Base-by-base conservation (phyloP, 2,113 vertebrate species). In the Gasterosteus aculeatus region DNA sequence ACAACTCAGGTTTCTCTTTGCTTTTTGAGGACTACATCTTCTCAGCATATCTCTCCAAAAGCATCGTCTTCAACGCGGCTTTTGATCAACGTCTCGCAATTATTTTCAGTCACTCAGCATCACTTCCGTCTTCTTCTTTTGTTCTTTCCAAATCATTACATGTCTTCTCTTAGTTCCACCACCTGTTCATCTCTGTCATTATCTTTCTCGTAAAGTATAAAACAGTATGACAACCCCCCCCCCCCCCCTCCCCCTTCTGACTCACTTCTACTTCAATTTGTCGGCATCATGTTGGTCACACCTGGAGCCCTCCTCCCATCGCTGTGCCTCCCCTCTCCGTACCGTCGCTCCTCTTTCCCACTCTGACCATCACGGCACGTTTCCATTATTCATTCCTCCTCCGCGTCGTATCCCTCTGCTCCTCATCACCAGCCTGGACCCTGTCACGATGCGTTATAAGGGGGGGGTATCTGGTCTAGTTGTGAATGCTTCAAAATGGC, bases 301-400 rank as follows among this genome's bases (percentile, higher is more conserved):
- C 81, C 70, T 79, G 75, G 72, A 66, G 66, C 62, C 57, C 57
- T 56, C 46, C 51, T 69, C 29, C 19, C 65, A 63, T 58, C 76
- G 56, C 70, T 78, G 7, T 70, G 42, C 57, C 67, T 71, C 60
- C 59, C 41, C 19, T 80, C 63, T 85, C 75, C 41, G 47, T 83
- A 65, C 70, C 70, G 83, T 84, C 77, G 61, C 51, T 70, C 58
- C 65, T 75, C 65, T 29, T 66, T 76, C 61, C 71, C 69, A 73
- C 77, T 67, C 75, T 81, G 84, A 86, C 76, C 77, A 79, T 70
- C 63, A 10, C 59, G 56, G 42, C 62, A 38, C 72, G 80, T 77
- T 82, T 85, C 69, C 84, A 88, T 88, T 85, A 84, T 84, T 85
- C 62, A 81, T 84, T 75, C 42, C 26, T 44, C 39, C 65, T 58